Conservation (phyloP, 2,797 vertebrate species). For the Takifugu ocellatus region DNA sequence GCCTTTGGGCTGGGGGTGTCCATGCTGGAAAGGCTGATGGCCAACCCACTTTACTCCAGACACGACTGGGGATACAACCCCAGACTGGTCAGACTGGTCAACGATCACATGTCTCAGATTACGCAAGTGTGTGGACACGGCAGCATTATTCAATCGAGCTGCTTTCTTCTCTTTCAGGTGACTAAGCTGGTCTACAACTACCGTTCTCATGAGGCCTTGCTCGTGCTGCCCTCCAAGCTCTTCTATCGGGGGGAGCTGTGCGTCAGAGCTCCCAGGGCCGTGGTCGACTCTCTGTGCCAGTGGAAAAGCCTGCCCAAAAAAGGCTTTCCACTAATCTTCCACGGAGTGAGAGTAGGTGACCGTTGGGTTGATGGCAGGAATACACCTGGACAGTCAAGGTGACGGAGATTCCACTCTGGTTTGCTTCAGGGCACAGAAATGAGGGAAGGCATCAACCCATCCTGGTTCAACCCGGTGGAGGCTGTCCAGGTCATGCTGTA, state of each 20-base stretch:
- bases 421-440: slow-evolving; percentile 83
- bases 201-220: slow-evolving; percentile 84
- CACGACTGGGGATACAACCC: slow-evolving; percentile 88
- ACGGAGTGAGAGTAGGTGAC: slow-evolving; percentile 85
- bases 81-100: slow-evolving; percentile 75
- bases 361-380: background rate
- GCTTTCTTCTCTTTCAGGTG: slow-evolving; percentile 71
- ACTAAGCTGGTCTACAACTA: slow-evolving; percentile 96
- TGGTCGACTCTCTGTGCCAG: slow-evolving; percentile 80
- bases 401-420: background rate
- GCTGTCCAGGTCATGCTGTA: slow-evolving; percentile 93
- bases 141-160: background rate
- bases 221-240: slow-evolving; percentile 85
- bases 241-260: slow-evolving; percentile 89
- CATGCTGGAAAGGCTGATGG: slow-evolving; percentile 88
- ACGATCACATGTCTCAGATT: slow-evolving; percentile 19
- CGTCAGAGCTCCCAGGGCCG: slow-evolving; percentile 73
- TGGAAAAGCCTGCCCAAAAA: slow-evolving; percentile 88
- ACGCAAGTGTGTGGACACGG: background rate
- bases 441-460: slow-evolving; percentile 87
- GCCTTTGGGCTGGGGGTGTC: slow-evolving; percentile 85
- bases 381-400: background rate
- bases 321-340: slow-evolving; percentile 90
- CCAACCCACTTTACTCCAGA: slow-evolving; percentile 77
- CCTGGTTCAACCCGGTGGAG: slow-evolving; percentile 93